Evolutionary conservation across 2,113 vertebrate genomes (phyloP).

Genomic region (Micromys minutus): DNA sequence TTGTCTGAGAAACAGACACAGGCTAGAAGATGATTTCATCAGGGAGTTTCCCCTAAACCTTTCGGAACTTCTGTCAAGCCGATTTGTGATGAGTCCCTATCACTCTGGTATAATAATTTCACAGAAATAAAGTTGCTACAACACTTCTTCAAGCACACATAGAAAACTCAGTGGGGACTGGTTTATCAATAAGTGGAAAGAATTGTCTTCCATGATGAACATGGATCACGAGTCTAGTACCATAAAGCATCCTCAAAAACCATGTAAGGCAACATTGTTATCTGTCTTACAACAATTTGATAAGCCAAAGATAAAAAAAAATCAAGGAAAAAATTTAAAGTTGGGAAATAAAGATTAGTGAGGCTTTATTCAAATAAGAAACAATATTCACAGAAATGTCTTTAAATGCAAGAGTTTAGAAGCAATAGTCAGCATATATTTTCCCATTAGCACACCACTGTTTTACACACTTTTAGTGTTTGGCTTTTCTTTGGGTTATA

Average conservation of each 20-base stretch:
- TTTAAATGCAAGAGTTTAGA: not conserved
- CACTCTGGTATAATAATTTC: not conserved
- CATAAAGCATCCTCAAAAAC: not conserved
- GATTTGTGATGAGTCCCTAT: constrained; percentile 1
- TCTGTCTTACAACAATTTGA: constrained; percentile 13
- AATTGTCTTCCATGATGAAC: not conserved
- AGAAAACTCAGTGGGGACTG: not conserved
- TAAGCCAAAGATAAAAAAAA: not conserved
- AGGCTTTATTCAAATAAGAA: not conserved
- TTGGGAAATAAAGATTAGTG: constrained; percentile 14
- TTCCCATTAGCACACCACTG: not conserved
- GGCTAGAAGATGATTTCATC: constrained; percentile 1
- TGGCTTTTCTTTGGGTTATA: not conserved
- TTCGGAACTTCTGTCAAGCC: not conserved
- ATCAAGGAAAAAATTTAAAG: constrained; percentile 9
- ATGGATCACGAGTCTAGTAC: constrained; percentile 13
- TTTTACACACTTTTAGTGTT: not conserved
- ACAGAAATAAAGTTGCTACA: not conserved
- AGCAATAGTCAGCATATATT: not conserved
- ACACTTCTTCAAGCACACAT: not conserved
- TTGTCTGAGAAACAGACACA: not conserved
- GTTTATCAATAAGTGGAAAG: not conserved
- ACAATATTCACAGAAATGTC: not conserved
- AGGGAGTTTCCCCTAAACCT: not conserved
- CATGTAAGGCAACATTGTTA: not conserved